Evolutionary conservation across 1,140 invertebrate species (phyloP), one percentile per base, ranked within the genome.

Genomic region (Theocolax elegans): DNA sequence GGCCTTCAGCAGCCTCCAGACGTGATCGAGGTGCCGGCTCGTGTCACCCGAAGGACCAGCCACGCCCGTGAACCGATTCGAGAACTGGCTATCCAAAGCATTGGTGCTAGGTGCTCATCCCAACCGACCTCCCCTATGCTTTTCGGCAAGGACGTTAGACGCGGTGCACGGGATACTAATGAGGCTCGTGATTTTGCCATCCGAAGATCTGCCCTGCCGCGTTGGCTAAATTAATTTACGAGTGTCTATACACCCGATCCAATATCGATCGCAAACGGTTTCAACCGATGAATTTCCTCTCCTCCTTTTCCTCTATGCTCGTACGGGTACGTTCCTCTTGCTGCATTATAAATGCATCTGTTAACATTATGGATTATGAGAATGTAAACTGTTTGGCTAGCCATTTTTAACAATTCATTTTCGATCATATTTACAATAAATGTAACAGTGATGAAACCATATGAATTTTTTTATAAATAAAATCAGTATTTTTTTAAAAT

Each of bases 41-140:
- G 79, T 83, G 83, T 83, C 82, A 80, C 78, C 15, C 62, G 44
- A 79, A 74, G 80, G 76, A 81, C 77, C 75, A 74, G 77, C 82
- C 81, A 83, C 81, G 81, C 81, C 81, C 78, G 49, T 72, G 69
- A 59, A 15, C 38, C 44, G 53, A 66, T 66, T 66, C 17, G 27
- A 12, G 31, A 29, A 59, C 56, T 15, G 15, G 23, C 44, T 29
- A 21, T 48, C 51, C 25, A 7, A 25, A 15, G 27, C 29, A 48
- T 35, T 58, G 7, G 27, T 42, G 9, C 12, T 13, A 17, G n/a
- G n/a, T n/a, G n/a, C n/a, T n/a, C n/a, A n/a, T n/a, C n/a, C 12
- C 27, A 40, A 2, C 51, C 42, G 17, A 9, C 31, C 4, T 10
- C 7, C 25, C 29, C n/a, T 8, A 17, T 9, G 35, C 48, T 64